These are phyloP conservation scores for Aplochiton taeniatus DNA, from an alignment of 2,797 vertebrate species.

Conservation along the genomic window DNA sequence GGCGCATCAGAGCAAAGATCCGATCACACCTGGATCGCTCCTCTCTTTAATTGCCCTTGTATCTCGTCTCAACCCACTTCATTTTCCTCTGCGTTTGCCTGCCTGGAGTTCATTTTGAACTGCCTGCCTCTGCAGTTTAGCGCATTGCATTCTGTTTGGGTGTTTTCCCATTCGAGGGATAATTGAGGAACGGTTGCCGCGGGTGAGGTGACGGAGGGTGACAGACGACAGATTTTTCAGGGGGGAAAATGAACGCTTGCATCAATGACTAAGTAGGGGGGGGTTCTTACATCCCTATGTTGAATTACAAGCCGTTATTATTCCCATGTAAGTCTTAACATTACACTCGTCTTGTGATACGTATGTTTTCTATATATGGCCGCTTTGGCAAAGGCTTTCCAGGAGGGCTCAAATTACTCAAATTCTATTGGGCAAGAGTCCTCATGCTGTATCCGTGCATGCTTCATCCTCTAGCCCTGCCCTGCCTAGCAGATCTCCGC, in stretches of 20 bases:
- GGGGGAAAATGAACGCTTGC: conserved; percentile 1
- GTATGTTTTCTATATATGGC: no score
- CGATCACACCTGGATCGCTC: no score
- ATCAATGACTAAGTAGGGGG: conserved; percentile 12
- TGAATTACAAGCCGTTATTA: no score
- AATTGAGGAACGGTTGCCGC: conserved; percentile 34
- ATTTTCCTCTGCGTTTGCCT: not conserved
- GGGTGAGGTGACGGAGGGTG: conserved; percentile 25
- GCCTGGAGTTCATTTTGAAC: not conserved
- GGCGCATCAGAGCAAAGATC: no score
- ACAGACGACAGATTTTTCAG: conserved; percentile 23
- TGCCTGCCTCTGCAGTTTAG: conserved; percentile 15
- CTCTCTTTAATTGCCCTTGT: not conserved
- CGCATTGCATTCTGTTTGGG: not conserved
- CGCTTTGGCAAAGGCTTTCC: no score
- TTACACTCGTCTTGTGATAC: no score
- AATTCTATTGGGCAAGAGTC: not conserved
- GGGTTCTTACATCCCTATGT: not conserved
- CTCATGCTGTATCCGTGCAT: not conserved
- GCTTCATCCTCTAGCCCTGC: no score
- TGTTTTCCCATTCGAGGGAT: conserved; percentile 18
- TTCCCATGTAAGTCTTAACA: no score
- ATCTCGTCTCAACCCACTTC: not conserved
- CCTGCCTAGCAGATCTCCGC: not conserved
- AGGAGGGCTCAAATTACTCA: no score